Evolutionary conservation across 1,140 invertebrate species (phyloP), one percentile per base, ranked within the genome.

Genomic region (Panulirus ornatus): DNA sequence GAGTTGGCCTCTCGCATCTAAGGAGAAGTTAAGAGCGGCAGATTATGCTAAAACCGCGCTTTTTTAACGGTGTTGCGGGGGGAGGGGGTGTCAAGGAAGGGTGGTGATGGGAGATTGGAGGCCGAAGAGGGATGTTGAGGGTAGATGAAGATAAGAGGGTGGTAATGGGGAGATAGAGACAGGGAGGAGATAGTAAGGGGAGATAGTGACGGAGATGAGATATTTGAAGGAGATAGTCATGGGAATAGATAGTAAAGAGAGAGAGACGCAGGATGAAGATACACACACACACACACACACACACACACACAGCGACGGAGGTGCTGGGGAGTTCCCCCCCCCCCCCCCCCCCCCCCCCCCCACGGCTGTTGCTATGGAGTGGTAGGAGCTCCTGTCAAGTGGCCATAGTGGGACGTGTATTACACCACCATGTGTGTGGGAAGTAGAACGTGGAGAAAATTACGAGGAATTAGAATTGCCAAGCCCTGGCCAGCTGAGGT

Each of bases 1-100:
- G 51, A 79, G 38, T 79, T 79, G 22, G 38, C 42, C n/a, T 51
- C 51, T 79, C 44, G n/a, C n/a, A 36, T 27, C 70, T 79, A 22
- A 79, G n/a, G 44, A 79, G 76, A 79, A 79, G 22, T 40, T 44
- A 42, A 79, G 44, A 34, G 51, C 38, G n/a, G 22, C 14, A 79
- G 42, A 79, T 79, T 36, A 27, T 79, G 76, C 44, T 51, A 34
- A 79, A 30, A 47, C 30, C 22, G 3, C 19, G 19, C 0, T 79
- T 51, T 38, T 44, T 16, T 40, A 11, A 11, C 1, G 36, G 19
- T 38, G 16, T 36, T 36, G 36, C 42, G 51, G 66, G 36, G 66
- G 36, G 66, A 70, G 66, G 36, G 66, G 36, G 51, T 58, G 51
- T 58, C 11, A 14, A n/a, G 11, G 51, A 34, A 70, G 66, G 36